phyloP scores from a whole-genome alignment of 2,888 invertebrate genomes.

The Heteromyza rotundicornis region DNA sequence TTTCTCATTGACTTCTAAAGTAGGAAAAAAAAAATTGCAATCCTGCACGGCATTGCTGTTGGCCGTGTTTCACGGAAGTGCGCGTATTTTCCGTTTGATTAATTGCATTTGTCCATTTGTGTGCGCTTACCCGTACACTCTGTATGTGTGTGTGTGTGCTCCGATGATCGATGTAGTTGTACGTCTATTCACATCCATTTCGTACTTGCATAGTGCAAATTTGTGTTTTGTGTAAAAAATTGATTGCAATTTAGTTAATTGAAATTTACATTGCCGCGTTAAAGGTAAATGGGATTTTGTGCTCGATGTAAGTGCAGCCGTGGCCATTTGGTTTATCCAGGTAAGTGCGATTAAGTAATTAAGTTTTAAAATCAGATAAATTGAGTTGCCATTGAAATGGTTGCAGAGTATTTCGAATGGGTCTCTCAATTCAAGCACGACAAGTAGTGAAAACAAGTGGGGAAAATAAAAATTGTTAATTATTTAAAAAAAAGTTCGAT shows the following conservation, averaged over 20 bases:
- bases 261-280: slow-evolving; percentile 35
- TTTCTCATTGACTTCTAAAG: too few species aligned
- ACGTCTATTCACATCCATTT: too few species aligned
- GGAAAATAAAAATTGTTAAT: too few species aligned
- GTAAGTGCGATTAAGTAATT: too few species aligned
- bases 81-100: not conserved
- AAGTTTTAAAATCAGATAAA: too few species aligned
- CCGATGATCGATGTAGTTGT: not conserved
- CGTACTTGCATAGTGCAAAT: not conserved
- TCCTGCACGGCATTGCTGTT: not conserved
- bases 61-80: not conserved
- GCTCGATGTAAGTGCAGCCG: not conserved
- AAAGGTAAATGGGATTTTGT: slow-evolving; percentile 26
- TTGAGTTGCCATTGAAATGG: too few species aligned
- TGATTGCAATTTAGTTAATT: slow-evolving; percentile 37
- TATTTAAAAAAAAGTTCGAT: too few species aligned
- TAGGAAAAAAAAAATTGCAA: too few species aligned
- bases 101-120: slow-evolving; percentile 4
- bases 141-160: not conserved
- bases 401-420: too few species aligned
- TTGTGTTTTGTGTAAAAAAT: slow-evolving; percentile 21
- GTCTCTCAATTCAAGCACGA: too few species aligned
- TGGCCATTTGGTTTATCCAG: too few species aligned
- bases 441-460: too few species aligned
- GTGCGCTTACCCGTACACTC: not conserved